Conservation (phyloP, 2,888 invertebrate species). For the Hypselothyrea guttata region DNA sequence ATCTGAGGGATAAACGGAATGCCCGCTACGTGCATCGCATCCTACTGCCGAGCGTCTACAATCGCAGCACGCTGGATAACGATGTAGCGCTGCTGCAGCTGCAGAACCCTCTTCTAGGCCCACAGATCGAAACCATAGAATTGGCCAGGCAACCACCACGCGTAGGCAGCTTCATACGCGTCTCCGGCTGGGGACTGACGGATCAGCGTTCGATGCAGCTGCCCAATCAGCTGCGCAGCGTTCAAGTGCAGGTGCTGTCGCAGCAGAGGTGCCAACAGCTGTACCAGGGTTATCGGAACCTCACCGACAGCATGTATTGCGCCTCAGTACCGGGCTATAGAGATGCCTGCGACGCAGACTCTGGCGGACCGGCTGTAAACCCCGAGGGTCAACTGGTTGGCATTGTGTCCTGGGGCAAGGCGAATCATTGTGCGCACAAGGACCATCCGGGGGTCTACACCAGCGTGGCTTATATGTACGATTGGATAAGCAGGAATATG, state of each 20-base stretch:
- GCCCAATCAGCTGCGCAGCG: conserved; percentile 70
- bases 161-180: conserved; percentile 53
- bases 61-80: conserved; percentile 57
- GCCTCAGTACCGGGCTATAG: conserved; percentile 64
- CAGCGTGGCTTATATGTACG: conserved; percentile 52
- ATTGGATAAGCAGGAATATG: conserved; percentile 63
- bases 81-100: conserved; percentile 74
- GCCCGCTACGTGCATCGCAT: conserved; percentile 49
- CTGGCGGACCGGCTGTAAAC: conserved; percentile 79
- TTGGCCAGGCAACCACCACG: conserved; percentile 41
- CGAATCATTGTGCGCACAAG: conserved; percentile 79
- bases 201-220: conserved; percentile 42
- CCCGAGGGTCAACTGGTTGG: conserved; percentile 83
- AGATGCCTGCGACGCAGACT: conserved; percentile 79
- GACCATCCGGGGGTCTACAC: conserved; percentile 90
- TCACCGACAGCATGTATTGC: conserved; percentile 70
- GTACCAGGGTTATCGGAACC: conserved; percentile 62
- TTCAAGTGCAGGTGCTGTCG: conserved; percentile 59
- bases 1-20: conserved; percentile 58
- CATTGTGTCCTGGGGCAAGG: conserved; percentile 85
- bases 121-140: conserved; percentile 46
- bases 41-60: conserved; percentile 54
- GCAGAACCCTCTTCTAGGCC: conserved; percentile 45
- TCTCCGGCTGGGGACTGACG: conserved; percentile 76
- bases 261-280: conserved; percentile 48